Evolutionary conservation across 2,113 vertebrate species (phyloP).

Genomic region (Xerus inauris): DNA sequence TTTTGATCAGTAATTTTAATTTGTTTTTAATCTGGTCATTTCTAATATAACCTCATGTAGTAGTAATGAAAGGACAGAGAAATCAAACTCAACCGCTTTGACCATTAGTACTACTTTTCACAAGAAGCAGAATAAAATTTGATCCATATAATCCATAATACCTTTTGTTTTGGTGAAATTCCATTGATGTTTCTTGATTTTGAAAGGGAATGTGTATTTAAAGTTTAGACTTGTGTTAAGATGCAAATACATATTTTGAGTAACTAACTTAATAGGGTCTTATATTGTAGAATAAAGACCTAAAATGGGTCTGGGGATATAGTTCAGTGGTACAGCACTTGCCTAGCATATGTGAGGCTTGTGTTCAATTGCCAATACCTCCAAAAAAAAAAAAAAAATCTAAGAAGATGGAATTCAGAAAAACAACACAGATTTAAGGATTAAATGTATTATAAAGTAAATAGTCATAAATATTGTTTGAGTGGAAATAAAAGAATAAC

Average conservation of each 20-base stretch:
- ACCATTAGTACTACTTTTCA: not conserved
- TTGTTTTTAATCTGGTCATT: conserved; percentile 18
- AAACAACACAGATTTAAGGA: not conserved
- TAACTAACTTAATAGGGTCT: not conserved
- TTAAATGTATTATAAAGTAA: not conserved
- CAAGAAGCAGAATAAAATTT: not conserved
- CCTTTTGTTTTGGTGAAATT: not conserved
- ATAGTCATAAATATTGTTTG: not conserved
- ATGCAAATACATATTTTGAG: not conserved
- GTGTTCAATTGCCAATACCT: too few species aligned
- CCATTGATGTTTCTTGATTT: not conserved
- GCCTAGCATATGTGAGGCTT: too few species aligned
- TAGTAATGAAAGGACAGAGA: not conserved
- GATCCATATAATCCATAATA: conserved; percentile 18
- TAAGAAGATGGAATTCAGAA: not conserved
- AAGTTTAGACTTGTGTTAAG: not conserved
- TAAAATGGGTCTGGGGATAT: too few species aligned
- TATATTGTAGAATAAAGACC: not conserved
- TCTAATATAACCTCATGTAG: not conserved
- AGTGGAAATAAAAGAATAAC: not conserved
- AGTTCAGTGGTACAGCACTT: too few species aligned
- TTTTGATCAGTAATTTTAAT: not conserved
- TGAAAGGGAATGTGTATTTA: not conserved
- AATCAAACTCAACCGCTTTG: not conserved
- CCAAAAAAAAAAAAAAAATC: not conserved